Evolutionary conservation across 2,113 vertebrate species (phyloP), one percentile per base, ranked within the genome.

Genomic region (Ancistrus triradiatus): DNA sequence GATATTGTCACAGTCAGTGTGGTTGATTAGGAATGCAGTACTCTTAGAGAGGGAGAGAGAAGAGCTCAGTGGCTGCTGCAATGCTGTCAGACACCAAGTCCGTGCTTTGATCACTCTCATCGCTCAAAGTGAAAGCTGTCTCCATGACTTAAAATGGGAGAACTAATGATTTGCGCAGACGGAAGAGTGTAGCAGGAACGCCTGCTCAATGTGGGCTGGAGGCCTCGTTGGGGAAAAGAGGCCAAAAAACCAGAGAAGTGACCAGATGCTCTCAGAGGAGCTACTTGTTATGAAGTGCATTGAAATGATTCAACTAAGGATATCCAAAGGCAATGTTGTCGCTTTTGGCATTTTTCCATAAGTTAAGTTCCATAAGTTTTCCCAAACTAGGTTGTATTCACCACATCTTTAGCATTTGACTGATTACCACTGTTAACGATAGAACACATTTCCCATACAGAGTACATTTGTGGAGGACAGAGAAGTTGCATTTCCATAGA

Each of bases 61-160:
- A 35, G 66, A 78, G 53, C 69, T 71, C 53, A 69, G 74, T 75
- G 72, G 48, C 68, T 78, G 73, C 65, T 78, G 71, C 69, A 68
- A 64, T 68, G 66, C 72, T 65, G 78, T 75, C 74, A 64, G 59
- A 69, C 53, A 46, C 62, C 47, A 77, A 82, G 80, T 78, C 80
- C 75, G 61, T 59, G 77, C 85, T 88, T 88, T 86, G 84, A 87
- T 88, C 86, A 82, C 55, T 63, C 66, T 81, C 82, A 80, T 77
- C 61, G 70, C 78, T 83, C 76, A 83, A 74, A 70, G 79, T 78
- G 76, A 77, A 82, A 77, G 71, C 82, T 81, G 83, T 80, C 79
- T 83, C 72, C 59, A 70, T 68, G 73, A 75, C 69, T 75, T 75
- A 69, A 70, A 72, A 71, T 61, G 56, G 73, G 58, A 61, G 69